Evolutionary conservation across 2,888 invertebrate species (phyloP).

Genomic region (Gymnoscelis rufifasciata): DNA sequence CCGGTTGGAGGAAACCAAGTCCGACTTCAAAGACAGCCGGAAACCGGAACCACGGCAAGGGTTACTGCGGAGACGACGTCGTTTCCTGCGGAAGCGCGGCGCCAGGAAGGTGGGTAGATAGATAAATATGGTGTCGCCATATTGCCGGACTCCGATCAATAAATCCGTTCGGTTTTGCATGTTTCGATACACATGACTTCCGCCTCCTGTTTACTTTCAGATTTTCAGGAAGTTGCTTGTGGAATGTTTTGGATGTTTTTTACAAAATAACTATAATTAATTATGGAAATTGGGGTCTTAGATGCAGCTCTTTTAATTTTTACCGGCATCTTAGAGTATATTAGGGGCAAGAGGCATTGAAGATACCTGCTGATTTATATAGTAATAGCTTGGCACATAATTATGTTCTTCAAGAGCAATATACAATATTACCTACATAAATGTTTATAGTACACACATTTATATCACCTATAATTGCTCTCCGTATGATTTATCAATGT

Average conservation of each 20-base stretch:
- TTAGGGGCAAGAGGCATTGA: too few species aligned
- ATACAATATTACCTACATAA: too few species aligned
- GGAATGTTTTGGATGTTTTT: conserved; percentile 10
- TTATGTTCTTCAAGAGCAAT: too few species aligned
- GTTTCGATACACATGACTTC: conserved; percentile 63
- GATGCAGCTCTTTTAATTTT: too few species aligned
- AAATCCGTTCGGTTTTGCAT: conserved; percentile 74
- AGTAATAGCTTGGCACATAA: too few species aligned
- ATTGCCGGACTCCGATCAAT: conserved; percentile 71
- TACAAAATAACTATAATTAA: background rate
- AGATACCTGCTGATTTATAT: too few species aligned
- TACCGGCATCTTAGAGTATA: too few species aligned
- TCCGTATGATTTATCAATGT: too few species aligned
- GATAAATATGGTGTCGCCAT: conserved; percentile 73
- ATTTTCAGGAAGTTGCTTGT: conserved; percentile 22
- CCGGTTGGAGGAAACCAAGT: conserved; percentile 55
- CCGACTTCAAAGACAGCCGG: conserved; percentile 68
- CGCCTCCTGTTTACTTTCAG: conserved; percentile 68
- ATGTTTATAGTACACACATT: too few species aligned
- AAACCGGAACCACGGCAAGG: conserved; percentile 77
- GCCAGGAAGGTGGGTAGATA: conserved; percentile 73
- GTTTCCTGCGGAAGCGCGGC: conserved; percentile 74
- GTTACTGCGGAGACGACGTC: conserved; percentile 75
- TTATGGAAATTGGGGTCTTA: too few species aligned
- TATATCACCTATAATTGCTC: too few species aligned